Evolutionary conservation across 2,888 invertebrate genomes (phyloP).

Genomic region (Onthophagus sagittarius): DNA sequence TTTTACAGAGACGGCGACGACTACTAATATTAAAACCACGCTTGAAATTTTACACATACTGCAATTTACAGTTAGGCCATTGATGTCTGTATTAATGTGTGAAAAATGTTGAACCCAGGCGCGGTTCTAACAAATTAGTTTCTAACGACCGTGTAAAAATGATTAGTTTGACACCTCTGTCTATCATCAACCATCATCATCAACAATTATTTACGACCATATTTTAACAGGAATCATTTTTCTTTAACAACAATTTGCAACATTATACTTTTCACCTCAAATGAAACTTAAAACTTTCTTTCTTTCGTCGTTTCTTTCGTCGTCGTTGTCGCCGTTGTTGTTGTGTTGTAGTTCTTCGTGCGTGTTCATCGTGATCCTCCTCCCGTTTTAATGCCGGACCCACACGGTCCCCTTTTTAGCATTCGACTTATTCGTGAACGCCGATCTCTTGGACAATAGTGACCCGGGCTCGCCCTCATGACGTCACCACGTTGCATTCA

Average conservation of each 20-base stretch:
- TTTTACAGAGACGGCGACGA: neutral
- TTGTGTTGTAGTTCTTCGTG: neutral
- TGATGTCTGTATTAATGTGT: neutral
- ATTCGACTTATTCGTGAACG: neutral
- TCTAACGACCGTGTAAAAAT: neutral
- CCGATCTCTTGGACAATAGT: constrained; percentile 1
- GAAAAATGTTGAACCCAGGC: neutral
- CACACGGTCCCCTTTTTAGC: neutral
- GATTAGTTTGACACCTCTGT: neutral
- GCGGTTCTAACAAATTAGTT: neutral
- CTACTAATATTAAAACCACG: constrained; percentile 15
- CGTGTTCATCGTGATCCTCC: neutral
- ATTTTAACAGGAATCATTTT: neutral
- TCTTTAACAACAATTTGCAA: neutral
- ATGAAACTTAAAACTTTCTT: neutral
- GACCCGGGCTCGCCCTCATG: constrained; percentile 9
- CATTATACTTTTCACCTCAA: neutral
- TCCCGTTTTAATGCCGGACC: neutral
- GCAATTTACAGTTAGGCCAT: constrained; percentile 14
- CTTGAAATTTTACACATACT: constrained; percentile 12
- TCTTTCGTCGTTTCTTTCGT: neutral
- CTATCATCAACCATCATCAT: no score
- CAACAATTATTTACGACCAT: neutral
- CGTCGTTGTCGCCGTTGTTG: neutral
- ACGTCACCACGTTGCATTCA: constrained; percentile 4